Conservation (phyloP, 2,113 vertebrate species). For the Macquaria ambigua region DNA sequence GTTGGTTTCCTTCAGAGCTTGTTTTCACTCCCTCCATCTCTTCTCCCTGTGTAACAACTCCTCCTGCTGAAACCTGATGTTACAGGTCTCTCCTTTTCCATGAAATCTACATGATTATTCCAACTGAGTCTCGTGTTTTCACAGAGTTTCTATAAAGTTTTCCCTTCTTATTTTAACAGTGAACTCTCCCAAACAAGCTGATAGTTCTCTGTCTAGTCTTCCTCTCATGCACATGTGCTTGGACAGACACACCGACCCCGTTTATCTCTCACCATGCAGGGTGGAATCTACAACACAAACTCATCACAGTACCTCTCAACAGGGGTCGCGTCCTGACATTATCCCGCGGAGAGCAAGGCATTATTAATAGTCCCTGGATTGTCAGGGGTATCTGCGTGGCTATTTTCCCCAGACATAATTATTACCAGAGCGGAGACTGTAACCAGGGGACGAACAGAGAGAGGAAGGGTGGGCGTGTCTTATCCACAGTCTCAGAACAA, state of each 20-base stretch:
- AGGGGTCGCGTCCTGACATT: conserved; percentile 68
- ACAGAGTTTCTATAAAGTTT: conserved; percentile 11
- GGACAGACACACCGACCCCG: conserved; percentile 1
- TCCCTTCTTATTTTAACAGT: conserved; percentile 30
- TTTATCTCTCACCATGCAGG: conserved; percentile 23
- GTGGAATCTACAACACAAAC: conserved; percentile 60
- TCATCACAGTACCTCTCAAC: conserved; percentile 47
- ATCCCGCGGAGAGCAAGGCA: conserved; percentile 60
- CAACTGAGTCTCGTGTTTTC: conserved; percentile 23
- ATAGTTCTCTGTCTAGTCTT: conserved; percentile 2
- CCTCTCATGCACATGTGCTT: conserved; percentile 7
- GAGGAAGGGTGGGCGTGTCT: conserved; percentile 24
- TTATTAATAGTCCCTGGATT: conserved; percentile 75
- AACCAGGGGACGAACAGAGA: conserved; percentile 44
- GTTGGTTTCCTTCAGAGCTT: conserved; percentile 49
- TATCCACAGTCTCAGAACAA: conserved; percentile 42
- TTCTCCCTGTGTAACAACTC: conserved; percentile 28
- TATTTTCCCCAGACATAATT: conserved; percentile 69
- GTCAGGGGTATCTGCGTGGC: conserved; percentile 64
- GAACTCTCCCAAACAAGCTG: conserved; percentile 6
- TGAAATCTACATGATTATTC: conserved; percentile 34
- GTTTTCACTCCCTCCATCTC: conserved; percentile 53
- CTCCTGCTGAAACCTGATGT: conserved; percentile 39
- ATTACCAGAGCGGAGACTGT: conserved; percentile 62
- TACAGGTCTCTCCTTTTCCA: conserved; percentile 29